Base-by-base conservation (phyloP, 2,113 vertebrate species). In the Phrynosoma blainvillii region DNA sequence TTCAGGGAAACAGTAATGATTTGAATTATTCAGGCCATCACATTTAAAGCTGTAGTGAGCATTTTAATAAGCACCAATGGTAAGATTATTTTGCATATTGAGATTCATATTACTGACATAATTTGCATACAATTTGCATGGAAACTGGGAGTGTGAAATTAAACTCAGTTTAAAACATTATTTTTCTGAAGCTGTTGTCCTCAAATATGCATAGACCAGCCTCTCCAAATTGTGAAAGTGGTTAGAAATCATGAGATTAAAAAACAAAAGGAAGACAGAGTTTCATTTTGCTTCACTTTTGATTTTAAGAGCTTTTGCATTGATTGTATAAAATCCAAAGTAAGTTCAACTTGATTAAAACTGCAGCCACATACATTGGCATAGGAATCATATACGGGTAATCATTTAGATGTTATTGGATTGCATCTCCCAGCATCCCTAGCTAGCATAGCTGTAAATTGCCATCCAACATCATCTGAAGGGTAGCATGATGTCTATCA, bases 1-100 rank as follows among this genome's bases (percentile, higher is more conserved):
- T 93, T 91, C 70, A 91, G 82, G 78, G 90, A 84, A 91, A 92
- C 93, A 87, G 73, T 88, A 89, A 89, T 91, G 84, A 86, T 83
- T 84, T 16, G 14, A 79, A 65, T 79, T 92, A 91, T 84, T 89
- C 88, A 88, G 84, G 65, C 76, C 40, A 59, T 85, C 89, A 87
- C 92, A 90, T 85, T 36, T 79, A 88, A 79, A 85, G 75, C n/a
- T 66, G 79, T 90, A 91, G 84, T 79, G 88, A 68, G 42, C 12
- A 42, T 88, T 70, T 65, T 88, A 88, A 84, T 84, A 88, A 84
- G 81, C 32, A 56, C 42, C 87, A 78, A 78, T 3, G 8, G 74
- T 68, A 76, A 83, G 62, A 52, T 40, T 86, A 68, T 70, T 86
- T 86, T 86, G 76, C 84, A 68, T 88, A 88, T 88, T 83, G 73